These are phyloP conservation scores for Athene cunicularia DNA, from an alignment of 2,113 vertebrate genomes.

Conservation along the genomic window DNA sequence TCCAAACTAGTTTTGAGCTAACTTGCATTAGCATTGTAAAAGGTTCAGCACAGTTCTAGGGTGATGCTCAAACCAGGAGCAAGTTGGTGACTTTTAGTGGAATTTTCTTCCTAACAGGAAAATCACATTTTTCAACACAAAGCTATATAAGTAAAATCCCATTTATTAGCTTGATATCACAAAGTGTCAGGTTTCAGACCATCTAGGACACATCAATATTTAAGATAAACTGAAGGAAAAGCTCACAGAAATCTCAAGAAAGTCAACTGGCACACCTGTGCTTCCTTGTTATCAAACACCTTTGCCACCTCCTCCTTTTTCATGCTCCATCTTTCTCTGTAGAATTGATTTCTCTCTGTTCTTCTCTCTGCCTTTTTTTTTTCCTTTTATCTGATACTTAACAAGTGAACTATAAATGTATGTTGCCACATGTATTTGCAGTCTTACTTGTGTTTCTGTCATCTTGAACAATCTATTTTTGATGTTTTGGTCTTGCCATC, in stretches of 20 bases:
- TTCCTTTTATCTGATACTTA: neutral
- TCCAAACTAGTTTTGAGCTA: neutral
- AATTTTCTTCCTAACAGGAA: neutral
- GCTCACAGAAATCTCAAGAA: neutral
- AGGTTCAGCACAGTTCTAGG: neutral
- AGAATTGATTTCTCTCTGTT: neutral
- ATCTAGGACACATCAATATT: neutral
- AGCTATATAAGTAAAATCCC: neutral
- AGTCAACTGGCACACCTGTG: neutral
- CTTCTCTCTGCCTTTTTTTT: neutral
- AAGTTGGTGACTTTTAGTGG: neutral
- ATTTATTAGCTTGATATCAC: neutral
- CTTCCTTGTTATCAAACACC: neutral
- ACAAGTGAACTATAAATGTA: neutral
- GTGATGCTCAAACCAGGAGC: neutral
- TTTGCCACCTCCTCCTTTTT: neutral
- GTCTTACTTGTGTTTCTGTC: neutral
- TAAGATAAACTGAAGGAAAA: neutral
- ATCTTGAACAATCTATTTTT: neutral
- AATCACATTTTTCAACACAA: neutral
- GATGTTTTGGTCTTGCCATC: neutral
- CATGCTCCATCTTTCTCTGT: neutral
- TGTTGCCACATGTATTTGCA: neutral
- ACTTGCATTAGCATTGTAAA: neutral
- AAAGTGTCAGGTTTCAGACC: neutral